These are phyloP conservation scores for Alces alces DNA, from an alignment of 2,113 vertebrate species.

Conservation along the genomic window DNA sequence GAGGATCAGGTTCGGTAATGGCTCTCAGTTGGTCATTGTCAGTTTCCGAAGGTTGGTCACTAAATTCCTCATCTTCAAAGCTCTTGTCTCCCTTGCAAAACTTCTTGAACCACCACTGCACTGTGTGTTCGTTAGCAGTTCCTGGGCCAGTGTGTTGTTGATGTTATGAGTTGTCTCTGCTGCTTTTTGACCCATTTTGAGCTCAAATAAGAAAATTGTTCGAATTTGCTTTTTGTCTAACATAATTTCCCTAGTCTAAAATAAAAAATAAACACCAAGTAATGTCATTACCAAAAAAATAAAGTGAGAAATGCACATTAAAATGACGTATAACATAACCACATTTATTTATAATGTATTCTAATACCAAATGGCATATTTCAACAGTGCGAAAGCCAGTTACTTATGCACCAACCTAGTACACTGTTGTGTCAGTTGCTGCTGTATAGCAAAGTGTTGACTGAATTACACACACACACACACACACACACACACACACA, in stretches of 20 bases:
- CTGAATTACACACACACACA: not conserved
- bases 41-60: not conserved
- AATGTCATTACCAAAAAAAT: not conserved
- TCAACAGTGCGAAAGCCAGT: not conserved
- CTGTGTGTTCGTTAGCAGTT: not conserved
- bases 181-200: not conserved
- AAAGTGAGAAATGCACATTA: not conserved
- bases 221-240: not conserved
- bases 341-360: not conserved
- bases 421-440: not conserved
- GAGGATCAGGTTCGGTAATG: not conserved
- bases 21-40: not conserved
- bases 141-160: not conserved
- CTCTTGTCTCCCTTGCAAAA: not conserved
- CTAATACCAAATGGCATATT: not conserved
- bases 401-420: not conserved
- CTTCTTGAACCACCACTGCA: not conserved
- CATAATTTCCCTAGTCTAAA: not conserved
- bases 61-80: not conserved
- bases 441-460: not conserved
- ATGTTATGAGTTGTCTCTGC: not conserved
- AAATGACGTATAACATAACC: not conserved
- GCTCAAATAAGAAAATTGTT: not conserved
- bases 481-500: not conserved
- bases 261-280: not conserved